Evolutionary conservation across 2,888 invertebrate genomes (phyloP).

Genomic region (Carcina quercana): DNA sequence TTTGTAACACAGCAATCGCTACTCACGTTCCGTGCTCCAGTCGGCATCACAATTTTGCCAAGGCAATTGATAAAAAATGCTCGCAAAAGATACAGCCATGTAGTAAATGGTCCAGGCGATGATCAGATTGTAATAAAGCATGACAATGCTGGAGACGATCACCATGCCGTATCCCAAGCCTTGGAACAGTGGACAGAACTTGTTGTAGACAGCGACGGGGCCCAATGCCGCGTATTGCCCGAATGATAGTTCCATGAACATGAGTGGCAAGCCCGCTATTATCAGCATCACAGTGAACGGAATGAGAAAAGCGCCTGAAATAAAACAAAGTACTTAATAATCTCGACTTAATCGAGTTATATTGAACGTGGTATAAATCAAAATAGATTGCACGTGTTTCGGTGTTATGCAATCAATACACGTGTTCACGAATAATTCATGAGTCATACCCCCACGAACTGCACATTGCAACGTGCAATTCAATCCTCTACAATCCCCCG

Average conservation of each 20-base stretch:
- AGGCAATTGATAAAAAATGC: conserved; percentile 78
- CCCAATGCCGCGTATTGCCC: conserved; percentile 88
- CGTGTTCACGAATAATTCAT: not conserved
- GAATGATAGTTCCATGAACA: conserved; percentile 90
- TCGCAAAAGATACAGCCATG: conserved; percentile 76
- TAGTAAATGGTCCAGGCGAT: conserved; percentile 87
- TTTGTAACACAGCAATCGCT: too few species aligned
- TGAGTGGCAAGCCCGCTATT: conserved; percentile 85
- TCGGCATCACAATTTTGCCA: conserved; percentile 82
- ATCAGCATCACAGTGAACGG: conserved; percentile 88
- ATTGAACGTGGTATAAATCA: not conserved
- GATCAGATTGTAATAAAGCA: conserved; percentile 84
- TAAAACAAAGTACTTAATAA: not conserved
- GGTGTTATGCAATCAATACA: too few species aligned
- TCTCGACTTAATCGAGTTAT: not conserved
- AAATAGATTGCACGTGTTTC: too few species aligned
- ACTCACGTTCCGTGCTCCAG: conserved; percentile 80
- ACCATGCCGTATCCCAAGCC: conserved; percentile 86
- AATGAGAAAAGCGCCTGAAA: conserved; percentile 85
- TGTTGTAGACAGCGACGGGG: conserved; percentile 86
- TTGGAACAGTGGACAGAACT: conserved; percentile 85
- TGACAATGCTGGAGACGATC: conserved; percentile 82
- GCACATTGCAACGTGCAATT: too few species aligned
- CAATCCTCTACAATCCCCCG: not conserved
- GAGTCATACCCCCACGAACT: not conserved